phyloP scores from a whole-genome alignment of 2,888 invertebrate genomes.

The Tachina fera region DNA sequence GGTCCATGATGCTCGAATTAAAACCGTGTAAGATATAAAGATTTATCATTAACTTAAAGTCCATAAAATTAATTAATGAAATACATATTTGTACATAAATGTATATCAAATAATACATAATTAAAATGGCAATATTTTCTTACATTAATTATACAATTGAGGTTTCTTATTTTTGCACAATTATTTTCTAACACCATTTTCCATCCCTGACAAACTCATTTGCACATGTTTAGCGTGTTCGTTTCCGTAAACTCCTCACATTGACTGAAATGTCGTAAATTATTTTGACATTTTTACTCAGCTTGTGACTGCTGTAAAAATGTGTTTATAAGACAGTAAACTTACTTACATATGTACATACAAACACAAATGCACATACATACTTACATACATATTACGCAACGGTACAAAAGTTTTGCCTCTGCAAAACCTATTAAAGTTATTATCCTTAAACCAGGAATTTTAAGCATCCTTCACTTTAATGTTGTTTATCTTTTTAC shows the following conservation, averaged over 20 bases:
- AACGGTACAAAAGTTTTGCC: constrained; percentile 1
- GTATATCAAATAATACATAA: too few relatives aligned
- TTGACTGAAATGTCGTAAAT: constrained; percentile 53
- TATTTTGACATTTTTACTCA: constrained; percentile 64
- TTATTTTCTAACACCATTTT: not conserved
- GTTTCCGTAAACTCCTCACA: not conserved
- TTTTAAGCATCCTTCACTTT: constrained; percentile 47
- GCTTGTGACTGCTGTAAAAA: constrained; percentile 12
- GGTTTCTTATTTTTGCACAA: not conserved
- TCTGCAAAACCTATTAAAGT: constrained; percentile 59
- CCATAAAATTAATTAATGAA: too few relatives aligned
- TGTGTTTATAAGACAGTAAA: constrained; percentile 19
- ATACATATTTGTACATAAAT: too few relatives aligned
- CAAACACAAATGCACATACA: too few relatives aligned
- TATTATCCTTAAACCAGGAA: constrained; percentile 66
- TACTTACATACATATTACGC: too few relatives aligned
- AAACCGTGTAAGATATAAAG: too few relatives aligned
- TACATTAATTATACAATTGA: too few relatives aligned
- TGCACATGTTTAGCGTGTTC: constrained; percentile 44
- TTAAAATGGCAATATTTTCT: too few relatives aligned
- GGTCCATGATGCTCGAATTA: too few relatives aligned
- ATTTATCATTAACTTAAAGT: too few relatives aligned
- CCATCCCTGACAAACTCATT: constrained; percentile 13
- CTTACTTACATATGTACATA: not conserved
- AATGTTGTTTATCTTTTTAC: constrained; percentile 8